Evolutionary conservation across 2,113 vertebrate species (phyloP), one percentile per base, ranked within the genome.

Genomic region (Pelobates fuscus): DNA sequence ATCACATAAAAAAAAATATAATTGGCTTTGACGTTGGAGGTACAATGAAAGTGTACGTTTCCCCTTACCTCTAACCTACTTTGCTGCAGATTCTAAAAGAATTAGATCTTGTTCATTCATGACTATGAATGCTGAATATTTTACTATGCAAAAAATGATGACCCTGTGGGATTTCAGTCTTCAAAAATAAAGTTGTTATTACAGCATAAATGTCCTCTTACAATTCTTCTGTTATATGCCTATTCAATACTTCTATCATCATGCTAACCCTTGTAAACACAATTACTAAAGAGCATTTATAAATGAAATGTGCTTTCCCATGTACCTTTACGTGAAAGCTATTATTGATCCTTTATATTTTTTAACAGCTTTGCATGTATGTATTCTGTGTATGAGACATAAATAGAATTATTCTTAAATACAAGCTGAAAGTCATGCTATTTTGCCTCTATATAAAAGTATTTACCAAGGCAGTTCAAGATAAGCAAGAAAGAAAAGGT

Each of bases 171-270:
- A 72, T 41, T 65, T 57, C 27, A 24, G 15, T 49, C 61, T 57
- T 65, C 61, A 74, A 65, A 57, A 27, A 73, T 43, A 29, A 11
- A 66, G 54, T 58, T 65, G 61, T 65, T 74, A 57, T 65, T n/a
- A 65, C 62, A 74, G 46, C 23, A 66, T 46, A 12, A 43, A 69
- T 32, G 52, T 55, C 67, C 30, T 73, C 29, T 55, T 55, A 64
- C 60, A 73, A 57, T 66, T 74, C 61, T 66, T 66, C 24, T 65
- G 29, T 32, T 66, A 30, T 74, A 18, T 74, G 23, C 21, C 49
- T 66, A 66, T 74, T 66, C 49, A 57, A 64, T 58, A 43, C 32
- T 74, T 74, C 71, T 58, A 58, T 74, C 62, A 74, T 41, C 71
- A 15, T 57, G 17, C 25, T 41, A 43, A 20, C 26, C 18, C 20